Evolutionary conservation across 2,888 invertebrate species (phyloP), one percentile per base, ranked within the genome.

Genomic region (Lasioglossum marginatum): DNA sequence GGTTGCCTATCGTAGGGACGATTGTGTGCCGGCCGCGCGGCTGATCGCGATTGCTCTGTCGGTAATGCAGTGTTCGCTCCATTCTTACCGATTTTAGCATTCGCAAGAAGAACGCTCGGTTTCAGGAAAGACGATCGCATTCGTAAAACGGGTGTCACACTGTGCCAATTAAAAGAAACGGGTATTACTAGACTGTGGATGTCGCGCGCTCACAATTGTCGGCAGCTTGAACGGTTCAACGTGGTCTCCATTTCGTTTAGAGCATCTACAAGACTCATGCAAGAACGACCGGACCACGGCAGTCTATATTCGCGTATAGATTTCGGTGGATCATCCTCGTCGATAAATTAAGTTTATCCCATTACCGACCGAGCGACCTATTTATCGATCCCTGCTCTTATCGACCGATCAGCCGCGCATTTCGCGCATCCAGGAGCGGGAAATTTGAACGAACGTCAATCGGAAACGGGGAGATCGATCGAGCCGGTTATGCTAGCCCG

Each of bases 91-190:
- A 63, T 31, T 31, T 31, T 63, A 63, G 63, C 63, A 63, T 63
- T 16, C 31, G 63, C 31, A 63, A 31, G 31, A 6, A 63, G 31
- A 31, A 27, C 63, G 31, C 31, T 63, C 63, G 16, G 63, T 63
- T 63, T 63, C 31, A 16, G 63, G 16, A 27, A 63, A 27, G 31
- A 63, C 63, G 63, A 63, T 63, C 31, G 31, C 63, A 31, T 14
- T 63, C 63, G 63, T 31, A 63, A 31, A 16, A 63, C 31, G 63
- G 63, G 27, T 63, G 31, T 31, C 63, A 63, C 63, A 63, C 63
- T 63, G 63, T 63, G 63, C 63, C 63, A 63, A 63, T 63, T 63
- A 63, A 31, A 63, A 63, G 27, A 63, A 63, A 63, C 60, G 60
- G 60, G 60, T 63, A 63, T 63, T 63, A 63, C 60, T 31, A 31